Percentiles rank a stretch among this genome's conserved stretches.
phyloP scores from a whole-genome alignment of 2,797 vertebrate species.

The Mormyrus hasselquistii region DNA sequence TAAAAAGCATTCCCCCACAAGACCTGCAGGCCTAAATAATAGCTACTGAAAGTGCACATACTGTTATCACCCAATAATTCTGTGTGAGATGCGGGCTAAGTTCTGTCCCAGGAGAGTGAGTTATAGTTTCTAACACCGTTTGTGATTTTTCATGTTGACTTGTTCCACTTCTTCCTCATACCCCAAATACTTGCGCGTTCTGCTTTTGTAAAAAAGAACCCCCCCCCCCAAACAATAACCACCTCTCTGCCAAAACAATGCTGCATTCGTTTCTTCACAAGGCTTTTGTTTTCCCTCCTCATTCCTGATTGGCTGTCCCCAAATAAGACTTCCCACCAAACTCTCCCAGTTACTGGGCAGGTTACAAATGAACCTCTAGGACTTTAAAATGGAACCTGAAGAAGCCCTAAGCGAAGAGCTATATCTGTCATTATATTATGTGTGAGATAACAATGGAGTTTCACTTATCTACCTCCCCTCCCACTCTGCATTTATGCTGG shows the following conservation, averaged over 20 bases:
- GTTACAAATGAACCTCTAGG: conserved; percentile 3
- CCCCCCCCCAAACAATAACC: neutral
- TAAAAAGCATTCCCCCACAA: neutral
- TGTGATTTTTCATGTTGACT: neutral
- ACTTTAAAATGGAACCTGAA: neutral
- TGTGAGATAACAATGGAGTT: neutral
- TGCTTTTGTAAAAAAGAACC: neutral
- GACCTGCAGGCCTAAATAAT: neutral
- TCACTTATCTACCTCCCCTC: neutral
- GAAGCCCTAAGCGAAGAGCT: neutral
- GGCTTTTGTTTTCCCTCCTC: neutral
- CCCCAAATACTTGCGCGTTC: neutral
- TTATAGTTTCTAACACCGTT: neutral
- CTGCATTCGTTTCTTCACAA: neutral
- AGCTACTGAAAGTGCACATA: neutral
- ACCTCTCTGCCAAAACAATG: neutral
- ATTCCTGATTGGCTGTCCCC: neutral
- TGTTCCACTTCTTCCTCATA: neutral
- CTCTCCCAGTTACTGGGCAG: neutral
- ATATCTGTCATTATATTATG: neutral
- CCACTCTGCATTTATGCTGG: conserved; percentile 46
- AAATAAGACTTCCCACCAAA: neutral
- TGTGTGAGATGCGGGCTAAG: neutral
- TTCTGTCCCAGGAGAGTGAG: neutral
- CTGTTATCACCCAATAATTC: neutral